Conservation (phyloP, 2,888 invertebrate genomes). For the Lissonota sp. region DNA sequence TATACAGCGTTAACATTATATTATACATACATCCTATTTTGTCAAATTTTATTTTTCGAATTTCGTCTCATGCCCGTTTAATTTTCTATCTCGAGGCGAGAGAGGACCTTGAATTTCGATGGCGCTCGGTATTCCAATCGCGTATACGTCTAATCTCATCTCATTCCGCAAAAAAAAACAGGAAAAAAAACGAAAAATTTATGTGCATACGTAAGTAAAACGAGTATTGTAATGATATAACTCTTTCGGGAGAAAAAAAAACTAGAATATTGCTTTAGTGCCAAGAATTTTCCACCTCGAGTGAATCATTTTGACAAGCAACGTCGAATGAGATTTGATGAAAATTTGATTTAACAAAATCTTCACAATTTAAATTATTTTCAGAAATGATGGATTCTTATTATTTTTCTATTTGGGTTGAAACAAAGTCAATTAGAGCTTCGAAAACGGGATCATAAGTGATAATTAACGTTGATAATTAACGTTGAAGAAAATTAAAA, state of each 20-base stretch:
- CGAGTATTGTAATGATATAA: conserved; percentile 49
- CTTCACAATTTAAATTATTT: not conserved
- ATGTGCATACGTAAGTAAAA: conserved; percentile 17
- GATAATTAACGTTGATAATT: not conserved
- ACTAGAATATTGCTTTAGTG: too few species aligned
- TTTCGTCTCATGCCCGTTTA: not conserved
- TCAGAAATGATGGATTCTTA: not conserved
- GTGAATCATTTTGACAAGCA: too few species aligned
- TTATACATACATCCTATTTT: not conserved
- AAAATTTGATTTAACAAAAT: not conserved
- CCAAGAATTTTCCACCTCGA: too few species aligned
- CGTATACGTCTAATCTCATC: conserved; percentile 24
- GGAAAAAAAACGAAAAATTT: not conserved
- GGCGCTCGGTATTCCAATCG: conserved; percentile 37
- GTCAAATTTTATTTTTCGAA: conserved; percentile 1
- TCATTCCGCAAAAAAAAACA: conserved; percentile 4
- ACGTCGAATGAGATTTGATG: not conserved
- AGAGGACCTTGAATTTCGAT: conserved; percentile 45
- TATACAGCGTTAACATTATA: too few species aligned
- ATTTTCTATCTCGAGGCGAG: conserved; percentile 19
- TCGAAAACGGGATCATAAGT: not conserved
- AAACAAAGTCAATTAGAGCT: not conserved
- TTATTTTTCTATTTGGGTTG: not conserved
- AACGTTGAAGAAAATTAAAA: not conserved
- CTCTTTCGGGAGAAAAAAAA: conserved; percentile 5